These are phyloP conservation scores for Nipponia nippon DNA, from an alignment of 2,113 vertebrate genomes.

Conservation along the genomic window DNA sequence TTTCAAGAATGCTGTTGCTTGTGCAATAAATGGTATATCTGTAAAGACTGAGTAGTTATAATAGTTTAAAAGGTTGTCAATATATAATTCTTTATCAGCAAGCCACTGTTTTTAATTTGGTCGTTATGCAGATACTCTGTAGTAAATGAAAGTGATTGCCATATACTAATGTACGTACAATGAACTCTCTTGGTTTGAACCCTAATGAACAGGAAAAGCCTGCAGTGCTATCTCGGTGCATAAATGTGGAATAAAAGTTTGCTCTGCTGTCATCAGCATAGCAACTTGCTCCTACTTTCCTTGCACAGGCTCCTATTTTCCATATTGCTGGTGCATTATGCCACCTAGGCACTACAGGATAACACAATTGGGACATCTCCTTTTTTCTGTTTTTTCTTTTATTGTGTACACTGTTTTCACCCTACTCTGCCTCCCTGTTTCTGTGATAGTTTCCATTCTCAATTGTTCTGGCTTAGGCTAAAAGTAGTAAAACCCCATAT, in stretches of 20 bases:
- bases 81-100: not conserved
- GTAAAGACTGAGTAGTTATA: not conserved
- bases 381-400: not conserved
- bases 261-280: not conserved
- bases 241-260: not conserved
- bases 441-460: not conserved
- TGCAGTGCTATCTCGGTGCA: not conserved
- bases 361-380: not conserved
- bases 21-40: not conserved
- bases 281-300: not conserved
- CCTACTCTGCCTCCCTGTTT: not conserved
- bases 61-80: not conserved
- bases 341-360: not conserved
- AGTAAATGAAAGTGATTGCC: not conserved
- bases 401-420: not conserved
- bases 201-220: not conserved
- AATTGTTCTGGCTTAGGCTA: not conserved
- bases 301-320: not conserved
- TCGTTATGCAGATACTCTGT: fast-evolving
- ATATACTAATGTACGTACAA: not conserved
- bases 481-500: not conserved
- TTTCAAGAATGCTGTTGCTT: not conserved
- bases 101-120: not conserved
- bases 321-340: not conserved
- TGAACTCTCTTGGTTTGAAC: not conserved